Evolutionary conservation across 1,140 invertebrate genomes (phyloP), one percentile per base, ranked within the genome.

Genomic region (Teleopsis dalmanni): DNA sequence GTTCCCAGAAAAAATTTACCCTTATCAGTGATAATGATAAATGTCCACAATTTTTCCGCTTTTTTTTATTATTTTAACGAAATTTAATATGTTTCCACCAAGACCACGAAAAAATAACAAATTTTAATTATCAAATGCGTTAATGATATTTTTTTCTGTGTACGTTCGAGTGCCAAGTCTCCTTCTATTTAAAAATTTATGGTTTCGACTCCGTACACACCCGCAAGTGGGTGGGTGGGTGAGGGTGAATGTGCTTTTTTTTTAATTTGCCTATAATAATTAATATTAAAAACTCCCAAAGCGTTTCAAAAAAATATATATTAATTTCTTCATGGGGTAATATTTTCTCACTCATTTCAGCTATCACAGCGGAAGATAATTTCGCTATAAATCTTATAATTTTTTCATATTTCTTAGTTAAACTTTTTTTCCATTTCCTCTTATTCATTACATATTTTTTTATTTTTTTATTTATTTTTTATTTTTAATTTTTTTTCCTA

Each of bases 111-210:
- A 65, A 64, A 65, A 65, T 65, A 59, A 65, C 60, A 61, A 61
- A 63, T 65, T 65, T 65, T 66, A 66, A 66, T 66, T 66, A 66
- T 66, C 62, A 65, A 66, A 66, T 65, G 63, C 63, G 63, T 66
- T 65, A 65, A 65, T 65, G 62, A 65, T 65, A 65, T 61, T 62
- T 49, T 49, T 49, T 42, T 37, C 21, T 14, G 43, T 26, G 11
- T 35, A 38, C n/a, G n/a, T n/a, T n/a, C n/a, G n/a, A n/a, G n/a
- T n/a, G n/a, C n/a, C n/a, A n/a, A n/a, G n/a, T n/a, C n/a, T n/a
- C n/a, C n/a, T n/a, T n/a, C n/a, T n/a, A n/a, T n/a, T n/a, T n/a
- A n/a, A n/a, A n/a, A n/a, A n/a, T n/a, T n/a, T n/a, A n/a, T n/a
- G n/a, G n/a, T n/a, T n/a, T n/a, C n/a, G n/a, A n/a, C n/a, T n/a